Conservation (phyloP, 2,113 vertebrate genomes). For the Oceanodroma tethys region DNA sequence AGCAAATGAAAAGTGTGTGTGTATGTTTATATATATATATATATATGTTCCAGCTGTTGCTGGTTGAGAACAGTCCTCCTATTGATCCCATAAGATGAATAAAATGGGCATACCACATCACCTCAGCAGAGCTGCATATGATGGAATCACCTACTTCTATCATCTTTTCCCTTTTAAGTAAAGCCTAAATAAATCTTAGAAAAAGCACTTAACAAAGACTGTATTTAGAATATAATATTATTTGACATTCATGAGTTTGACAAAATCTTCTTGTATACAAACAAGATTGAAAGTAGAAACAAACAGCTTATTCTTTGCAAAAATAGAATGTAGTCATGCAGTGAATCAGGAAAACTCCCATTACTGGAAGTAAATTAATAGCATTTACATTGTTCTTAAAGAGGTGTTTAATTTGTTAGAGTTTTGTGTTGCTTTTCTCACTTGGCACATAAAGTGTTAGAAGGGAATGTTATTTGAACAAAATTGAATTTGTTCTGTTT, state of each 20-base stretch:
- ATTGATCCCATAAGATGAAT: background rate
- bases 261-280: background rate
- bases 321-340: background rate
- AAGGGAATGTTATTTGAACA: background rate
- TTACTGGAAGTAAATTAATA: background rate
- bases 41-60: background rate
- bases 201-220: background rate
- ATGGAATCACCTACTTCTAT: background rate
- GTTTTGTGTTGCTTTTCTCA: background rate
- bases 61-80: background rate
- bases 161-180: background rate
- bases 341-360: background rate
- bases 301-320: background rate
- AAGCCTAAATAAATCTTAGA: background rate
- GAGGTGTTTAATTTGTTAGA: background rate
- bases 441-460: background rate
- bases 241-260: background rate
- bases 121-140: background rate
- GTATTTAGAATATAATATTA: background rate
- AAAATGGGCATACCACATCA: background rate
- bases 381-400: background rate
- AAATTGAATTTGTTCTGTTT: slow-evolving; percentile 40
- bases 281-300: background rate
- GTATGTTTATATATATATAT: background rate
- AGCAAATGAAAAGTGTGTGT: background rate